phyloP scores from a whole-genome alignment of 2,113 vertebrate species.

The Neodontobutis hainanensis region DNA sequence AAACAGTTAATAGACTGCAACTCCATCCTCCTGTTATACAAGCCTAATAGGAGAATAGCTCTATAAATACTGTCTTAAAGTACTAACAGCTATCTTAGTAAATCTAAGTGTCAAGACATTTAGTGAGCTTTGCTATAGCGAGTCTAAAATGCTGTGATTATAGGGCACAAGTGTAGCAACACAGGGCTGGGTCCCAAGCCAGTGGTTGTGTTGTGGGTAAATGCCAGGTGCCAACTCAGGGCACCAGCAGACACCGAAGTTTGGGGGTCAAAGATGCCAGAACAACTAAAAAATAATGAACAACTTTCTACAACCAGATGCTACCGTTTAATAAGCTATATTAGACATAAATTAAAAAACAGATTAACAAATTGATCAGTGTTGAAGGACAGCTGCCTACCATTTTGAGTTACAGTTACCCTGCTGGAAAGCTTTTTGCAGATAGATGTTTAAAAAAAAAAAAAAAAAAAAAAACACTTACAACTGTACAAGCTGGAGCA shows the following conservation, averaged over 20 bases:
- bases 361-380: no score
- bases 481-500: slow-evolving; percentile 67
- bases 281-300: slow-evolving; percentile 35
- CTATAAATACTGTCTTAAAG: slow-evolving; percentile 5
- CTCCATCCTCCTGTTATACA: neutral
- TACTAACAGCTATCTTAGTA: neutral
- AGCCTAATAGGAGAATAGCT: no score
- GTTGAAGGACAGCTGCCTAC: neutral
- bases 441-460: no score
- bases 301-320: slow-evolving; percentile 1
- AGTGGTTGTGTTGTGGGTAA: slow-evolving; percentile 54
- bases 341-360: no score
- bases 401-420: neutral
- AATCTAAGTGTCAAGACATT: slow-evolving; percentile 51
- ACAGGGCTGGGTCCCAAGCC: slow-evolving; percentile 51
- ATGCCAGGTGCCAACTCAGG: slow-evolving; percentile 31
- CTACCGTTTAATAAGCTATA: neutral
- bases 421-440: no score
- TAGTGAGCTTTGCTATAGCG: slow-evolving; percentile 6
- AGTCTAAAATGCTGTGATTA: slow-evolving; percentile 62
- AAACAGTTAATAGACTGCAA: no score
- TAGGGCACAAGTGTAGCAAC: slow-evolving; percentile 47
- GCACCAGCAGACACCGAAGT: slow-evolving; percentile 41
- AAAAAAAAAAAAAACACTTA: slow-evolving; percentile 64
- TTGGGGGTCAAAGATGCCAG: slow-evolving; percentile 40